Evolutionary conservation across 2,888 invertebrate genomes (phyloP).

Genomic region (Campaea margaritaria): DNA sequence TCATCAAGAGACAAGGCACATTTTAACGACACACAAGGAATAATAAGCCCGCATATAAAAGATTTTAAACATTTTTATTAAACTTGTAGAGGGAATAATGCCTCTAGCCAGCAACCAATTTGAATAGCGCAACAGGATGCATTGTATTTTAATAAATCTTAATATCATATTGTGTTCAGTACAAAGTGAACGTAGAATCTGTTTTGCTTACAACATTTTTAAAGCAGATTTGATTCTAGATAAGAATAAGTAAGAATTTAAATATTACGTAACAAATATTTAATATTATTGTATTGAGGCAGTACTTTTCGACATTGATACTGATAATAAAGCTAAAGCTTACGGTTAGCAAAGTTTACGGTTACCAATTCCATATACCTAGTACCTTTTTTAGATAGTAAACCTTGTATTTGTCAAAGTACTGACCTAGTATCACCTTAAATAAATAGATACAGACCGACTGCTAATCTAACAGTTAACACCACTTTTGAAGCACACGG

Average conservation of each 20-base stretch:
- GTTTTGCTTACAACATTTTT: not conserved
- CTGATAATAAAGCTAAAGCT: not conserved
- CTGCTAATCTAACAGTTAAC: constrained; percentile 14
- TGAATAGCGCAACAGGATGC: constrained; percentile 58
- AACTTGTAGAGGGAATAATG: constrained; percentile 51
- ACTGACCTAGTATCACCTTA: constrained; percentile 32
- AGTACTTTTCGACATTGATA: too few species aligned
- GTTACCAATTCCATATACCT: not conserved
- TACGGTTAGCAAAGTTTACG: too few species aligned
- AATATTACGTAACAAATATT: too few species aligned
- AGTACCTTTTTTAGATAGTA: not conserved
- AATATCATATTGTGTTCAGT: constrained; percentile 17
- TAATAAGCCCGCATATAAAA: constrained; percentile 65
- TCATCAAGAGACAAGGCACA: constrained; percentile 52
- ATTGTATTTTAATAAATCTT: constrained; percentile 36
- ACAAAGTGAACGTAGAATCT: not conserved
- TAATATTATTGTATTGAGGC: too few species aligned
- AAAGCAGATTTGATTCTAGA: too few species aligned
- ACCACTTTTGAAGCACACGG: constrained; percentile 26
- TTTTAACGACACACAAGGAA: constrained; percentile 59
- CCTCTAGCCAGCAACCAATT: constrained; percentile 47
- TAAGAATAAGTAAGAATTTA: too few species aligned
- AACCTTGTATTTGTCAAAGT: constrained; percentile 40
- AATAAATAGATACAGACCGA: constrained; percentile 21
- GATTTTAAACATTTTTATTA: constrained; percentile 57